phyloP scores from a whole-genome alignment of 2,888 invertebrate genomes.

The Pandemis cinnamomeana region DNA sequence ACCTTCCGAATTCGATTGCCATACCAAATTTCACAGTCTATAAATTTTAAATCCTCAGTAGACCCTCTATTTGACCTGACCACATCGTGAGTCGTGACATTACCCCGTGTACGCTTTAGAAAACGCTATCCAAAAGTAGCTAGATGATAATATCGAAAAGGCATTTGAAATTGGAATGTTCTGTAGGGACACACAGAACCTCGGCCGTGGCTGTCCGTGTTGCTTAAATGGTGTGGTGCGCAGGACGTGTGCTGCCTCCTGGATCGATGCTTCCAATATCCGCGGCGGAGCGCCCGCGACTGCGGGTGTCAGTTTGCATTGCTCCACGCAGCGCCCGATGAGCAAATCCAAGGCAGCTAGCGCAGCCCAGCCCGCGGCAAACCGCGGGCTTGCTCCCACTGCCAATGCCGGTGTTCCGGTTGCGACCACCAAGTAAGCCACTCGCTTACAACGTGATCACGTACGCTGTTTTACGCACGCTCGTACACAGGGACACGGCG shows the following conservation, averaged over 20 bases:
- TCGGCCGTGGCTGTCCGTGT: conserved; percentile 60
- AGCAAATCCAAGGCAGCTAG: conserved; percentile 83
- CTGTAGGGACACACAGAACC: conserved; percentile 42
- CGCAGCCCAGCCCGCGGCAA: conserved; percentile 79
- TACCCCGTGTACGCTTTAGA: conserved; percentile 8
- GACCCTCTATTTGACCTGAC: conserved; percentile 2
- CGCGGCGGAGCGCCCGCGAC: conserved; percentile 91
- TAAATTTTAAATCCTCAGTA: conserved; percentile 8
- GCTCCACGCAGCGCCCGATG: conserved; percentile 92
- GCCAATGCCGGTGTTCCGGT: conserved; percentile 79
- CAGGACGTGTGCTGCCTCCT: conserved; percentile 94
- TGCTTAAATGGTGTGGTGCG: conserved; percentile 81
- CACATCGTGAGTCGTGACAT: not conserved
- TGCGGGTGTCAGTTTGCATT: conserved; percentile 96
- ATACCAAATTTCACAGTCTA: not conserved
- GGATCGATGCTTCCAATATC: conserved; percentile 95
- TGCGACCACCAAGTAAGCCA: conserved; percentile 83
- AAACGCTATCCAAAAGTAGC: conserved; percentile 16
- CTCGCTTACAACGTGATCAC: conserved; percentile 56
- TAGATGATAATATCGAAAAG: conserved; percentile 14
- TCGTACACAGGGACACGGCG: conserved; percentile 17
- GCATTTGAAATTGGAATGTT: conserved; percentile 40
- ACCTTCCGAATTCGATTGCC: not conserved
- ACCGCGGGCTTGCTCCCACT: conserved; percentile 79
- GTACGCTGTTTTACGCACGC: conserved; percentile 35